phyloP scores from a whole-genome alignment of 2,888 invertebrate genomes.

The Sinohyriopsis cumingii region DNA sequence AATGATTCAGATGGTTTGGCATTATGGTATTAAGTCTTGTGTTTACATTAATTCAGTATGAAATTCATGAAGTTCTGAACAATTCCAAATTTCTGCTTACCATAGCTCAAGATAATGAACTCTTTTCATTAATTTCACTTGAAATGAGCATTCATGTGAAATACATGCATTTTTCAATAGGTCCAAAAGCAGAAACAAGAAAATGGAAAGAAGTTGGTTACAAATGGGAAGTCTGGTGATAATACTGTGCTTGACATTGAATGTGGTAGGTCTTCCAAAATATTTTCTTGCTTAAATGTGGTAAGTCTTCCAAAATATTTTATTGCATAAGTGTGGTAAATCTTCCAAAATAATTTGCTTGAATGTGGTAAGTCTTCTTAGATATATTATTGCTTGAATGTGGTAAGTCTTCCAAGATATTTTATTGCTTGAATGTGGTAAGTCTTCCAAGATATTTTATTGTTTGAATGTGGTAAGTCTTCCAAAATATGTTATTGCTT shows the following conservation, averaged over 20 bases:
- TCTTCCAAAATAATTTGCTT: slow-evolving; percentile 10
- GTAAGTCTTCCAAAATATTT: slow-evolving; percentile 31
- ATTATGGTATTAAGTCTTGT: too few species aligned
- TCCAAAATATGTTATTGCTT: slow-evolving; percentile 7
- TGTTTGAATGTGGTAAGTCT: slow-evolving; percentile 55
- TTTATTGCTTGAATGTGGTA: slow-evolving; percentile 49
- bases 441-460: slow-evolving; percentile 13
- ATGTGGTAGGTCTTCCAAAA: slow-evolving; percentile 44
- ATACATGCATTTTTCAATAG: slow-evolving; percentile 13
- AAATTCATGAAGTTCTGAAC: neutral
- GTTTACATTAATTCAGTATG: neutral
- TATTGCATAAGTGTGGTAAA: slow-evolving; percentile 49
- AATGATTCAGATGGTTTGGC: too few species aligned
- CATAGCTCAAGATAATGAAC: neutral
- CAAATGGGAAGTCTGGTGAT: slow-evolving; percentile 6
- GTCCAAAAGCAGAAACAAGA: slow-evolving; percentile 34
- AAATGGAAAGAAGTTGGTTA: slow-evolving; percentile 21
- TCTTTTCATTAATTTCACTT: neutral
- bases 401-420: slow-evolving; percentile 34
- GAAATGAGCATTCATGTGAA: too few species aligned
- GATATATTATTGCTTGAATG: slow-evolving; percentile 37
- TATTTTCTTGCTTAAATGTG: slow-evolving; percentile 40
- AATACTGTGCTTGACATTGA: slow-evolving; percentile 45
- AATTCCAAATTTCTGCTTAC: neutral
- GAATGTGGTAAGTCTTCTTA: slow-evolving; percentile 50